Evolutionary conservation across 2,888 invertebrate species (phyloP), one percentile per base, ranked within the genome.

Genomic region (Abrostola triplasia): DNA sequence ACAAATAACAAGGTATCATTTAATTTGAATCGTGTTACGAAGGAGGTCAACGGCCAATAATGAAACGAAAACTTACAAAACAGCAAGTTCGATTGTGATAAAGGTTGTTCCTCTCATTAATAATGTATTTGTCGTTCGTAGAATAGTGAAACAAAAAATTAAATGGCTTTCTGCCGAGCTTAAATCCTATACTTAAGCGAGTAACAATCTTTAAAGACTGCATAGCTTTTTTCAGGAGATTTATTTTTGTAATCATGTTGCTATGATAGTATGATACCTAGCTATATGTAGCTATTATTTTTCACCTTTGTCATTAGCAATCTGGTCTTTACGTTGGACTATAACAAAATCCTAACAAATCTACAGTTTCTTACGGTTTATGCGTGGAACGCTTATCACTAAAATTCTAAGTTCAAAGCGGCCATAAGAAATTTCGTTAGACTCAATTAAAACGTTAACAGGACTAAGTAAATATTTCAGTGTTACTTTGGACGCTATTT

Each of bases 371-470:
- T 2, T 56, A 71, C 66, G 77, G 11, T 11, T 56, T 61, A 49
- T 1, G 36, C 13, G 37, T 11, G 65, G 76, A 76, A 73, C 12
- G 67, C 62, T 88, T 88, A 85, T 86, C 83, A 67, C 40, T 74
- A 79, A 87, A 85, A 85, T 83, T 81, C 59, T 66, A 73, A 82
- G 83, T 84, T 87, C 84, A 88, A 89, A 89, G 88, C 80, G 53
- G 74, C 85, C 85, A 84, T 89, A 87, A 89, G 88, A 90, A 90
- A 90, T 87, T 88, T 87, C 74, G 85, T 88, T 86, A 83, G 83
- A 85, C 87, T 89, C 92, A 92, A 93, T 93, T 92, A 93, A 92
- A 92, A 88, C 83, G 84, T 89, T 89, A 85, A 86, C 81, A 80
- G 81, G 83, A 83, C 85, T 88, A 86, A 89, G 92, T 93, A 92